Evolutionary conservation across 2,888 invertebrate genomes (phyloP).

Genomic region (Phoronis australis): DNA sequence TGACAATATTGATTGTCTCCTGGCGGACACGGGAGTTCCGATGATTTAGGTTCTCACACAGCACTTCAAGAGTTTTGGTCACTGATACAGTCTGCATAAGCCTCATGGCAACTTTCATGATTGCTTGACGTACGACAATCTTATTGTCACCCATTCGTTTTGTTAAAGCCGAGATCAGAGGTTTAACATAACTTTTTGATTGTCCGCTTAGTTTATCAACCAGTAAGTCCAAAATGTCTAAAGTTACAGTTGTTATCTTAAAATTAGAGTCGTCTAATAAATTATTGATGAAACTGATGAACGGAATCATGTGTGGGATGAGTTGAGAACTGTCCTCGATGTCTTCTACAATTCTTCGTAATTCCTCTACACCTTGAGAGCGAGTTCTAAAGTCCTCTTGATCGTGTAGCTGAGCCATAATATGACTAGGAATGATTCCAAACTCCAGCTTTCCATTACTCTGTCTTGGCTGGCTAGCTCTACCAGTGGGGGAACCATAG

Average conservation of each 20-base stretch:
- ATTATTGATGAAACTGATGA: slow-evolving; percentile 61
- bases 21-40: slow-evolving; percentile 63
- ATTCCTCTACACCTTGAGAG: slow-evolving; percentile 60
- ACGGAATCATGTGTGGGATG: slow-evolving; percentile 61
- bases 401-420: slow-evolving; percentile 52
- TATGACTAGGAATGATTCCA: slow-evolving; percentile 53
- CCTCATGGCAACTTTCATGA: slow-evolving; percentile 55
- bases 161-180: slow-evolving; percentile 53
- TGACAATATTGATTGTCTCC: slow-evolving; percentile 70
- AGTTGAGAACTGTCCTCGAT: slow-evolving; percentile 30
- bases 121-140: slow-evolving; percentile 55
- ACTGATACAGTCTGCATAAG: slow-evolving; percentile 58
- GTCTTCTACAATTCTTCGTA: slow-evolving; percentile 57
- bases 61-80: slow-evolving; percentile 57
- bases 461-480: background rate
- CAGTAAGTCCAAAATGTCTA: slow-evolving; percentile 55
- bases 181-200: slow-evolving; percentile 54
- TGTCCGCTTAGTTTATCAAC: slow-evolving; percentile 51
- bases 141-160: slow-evolving; percentile 56
- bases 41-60: slow-evolving; percentile 56
- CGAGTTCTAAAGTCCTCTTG: slow-evolving; percentile 61
- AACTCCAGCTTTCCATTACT: slow-evolving; percentile 27
- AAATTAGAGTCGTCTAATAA: slow-evolving; percentile 63
- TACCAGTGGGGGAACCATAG: background rate
- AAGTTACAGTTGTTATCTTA: slow-evolving; percentile 54